A percentile compares a stretch with the other conserved stretches of the same genome.
Evolutionary conservation across 2,888 invertebrate species (phyloP).

Genomic region (Camponotus fellah): DNA sequence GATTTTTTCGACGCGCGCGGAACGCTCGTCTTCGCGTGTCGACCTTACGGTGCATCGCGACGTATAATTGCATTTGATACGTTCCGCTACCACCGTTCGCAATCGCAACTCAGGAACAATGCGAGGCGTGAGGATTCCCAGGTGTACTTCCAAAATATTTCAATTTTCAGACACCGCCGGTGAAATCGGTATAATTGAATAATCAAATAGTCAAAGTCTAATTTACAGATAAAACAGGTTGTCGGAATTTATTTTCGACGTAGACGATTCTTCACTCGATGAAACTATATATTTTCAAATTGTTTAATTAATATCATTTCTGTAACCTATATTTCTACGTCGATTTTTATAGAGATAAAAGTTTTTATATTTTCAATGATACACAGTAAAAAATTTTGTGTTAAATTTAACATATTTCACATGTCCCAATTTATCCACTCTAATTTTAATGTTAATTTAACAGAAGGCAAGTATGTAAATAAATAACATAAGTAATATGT

Average conservation of each 20-base stretch:
- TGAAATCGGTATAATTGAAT: conserved; percentile 38
- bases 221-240: conserved; percentile 12
- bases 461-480: too few species aligned
- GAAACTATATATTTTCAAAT: not conserved
- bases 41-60: conserved; percentile 17
- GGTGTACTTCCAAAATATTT: conserved; percentile 12
- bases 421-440: too few species aligned
- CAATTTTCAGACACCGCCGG: conserved; percentile 7
- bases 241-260: conserved; percentile 2
- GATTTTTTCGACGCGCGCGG: conserved; percentile 36
- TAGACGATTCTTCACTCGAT: not conserved
- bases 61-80: conserved; percentile 15
- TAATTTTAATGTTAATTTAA: too few species aligned
- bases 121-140: conserved; percentile 1
- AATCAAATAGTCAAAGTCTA: conserved; percentile 34
- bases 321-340: not conserved
- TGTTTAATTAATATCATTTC: not conserved
- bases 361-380: not conserved
- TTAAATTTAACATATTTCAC: too few species aligned
- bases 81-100: not conserved
- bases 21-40: conserved; percentile 31
- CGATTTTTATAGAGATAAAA: not conserved
- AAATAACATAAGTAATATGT: too few species aligned
- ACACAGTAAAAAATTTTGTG: too few species aligned
- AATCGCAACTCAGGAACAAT: not conserved